Evolutionary conservation across 35 echinoderm and acorn worm species (phyloP).

Genomic region (Heliocidaris erythrogramma): DNA sequence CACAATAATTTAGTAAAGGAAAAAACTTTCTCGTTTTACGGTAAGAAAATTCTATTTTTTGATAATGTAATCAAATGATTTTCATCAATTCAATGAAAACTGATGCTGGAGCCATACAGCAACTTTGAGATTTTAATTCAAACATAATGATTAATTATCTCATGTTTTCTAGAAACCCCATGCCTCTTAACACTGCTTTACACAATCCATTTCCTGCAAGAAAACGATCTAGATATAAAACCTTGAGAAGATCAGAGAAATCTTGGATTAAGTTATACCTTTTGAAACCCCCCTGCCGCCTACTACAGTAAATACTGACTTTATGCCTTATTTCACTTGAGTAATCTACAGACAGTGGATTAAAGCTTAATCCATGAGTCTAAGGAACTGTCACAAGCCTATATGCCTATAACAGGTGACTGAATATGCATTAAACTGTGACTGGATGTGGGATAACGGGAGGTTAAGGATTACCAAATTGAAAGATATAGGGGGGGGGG

Average conservation of each 20-base stretch:
- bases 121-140: not conserved
- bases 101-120: too few relatives aligned
- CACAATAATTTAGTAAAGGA: too few relatives aligned
- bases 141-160: not conserved
- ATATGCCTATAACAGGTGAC: not conserved
- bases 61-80: too few relatives aligned
- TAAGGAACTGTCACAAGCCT: not conserved
- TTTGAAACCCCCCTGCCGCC: not conserved
- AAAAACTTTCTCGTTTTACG: too few relatives aligned
- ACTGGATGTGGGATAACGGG: too few relatives aligned
- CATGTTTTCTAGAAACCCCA: not conserved
- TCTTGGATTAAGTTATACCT: not conserved
- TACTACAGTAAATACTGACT: not conserved
- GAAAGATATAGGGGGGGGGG: too few relatives aligned
- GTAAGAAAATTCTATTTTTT: too few relatives aligned
- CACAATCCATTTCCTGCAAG: not conserved
- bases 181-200: not conserved
- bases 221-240: not conserved
- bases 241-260: not conserved
- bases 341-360: not conserved
- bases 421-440: not conserved
- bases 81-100: too few relatives aligned
- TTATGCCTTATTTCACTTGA: not conserved
- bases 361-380: not conserved
- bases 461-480: too few relatives aligned